These are phyloP conservation scores for Rosalia funebris DNA, from an alignment of 2,888 invertebrate genomes.

Conservation along the genomic window DNA sequence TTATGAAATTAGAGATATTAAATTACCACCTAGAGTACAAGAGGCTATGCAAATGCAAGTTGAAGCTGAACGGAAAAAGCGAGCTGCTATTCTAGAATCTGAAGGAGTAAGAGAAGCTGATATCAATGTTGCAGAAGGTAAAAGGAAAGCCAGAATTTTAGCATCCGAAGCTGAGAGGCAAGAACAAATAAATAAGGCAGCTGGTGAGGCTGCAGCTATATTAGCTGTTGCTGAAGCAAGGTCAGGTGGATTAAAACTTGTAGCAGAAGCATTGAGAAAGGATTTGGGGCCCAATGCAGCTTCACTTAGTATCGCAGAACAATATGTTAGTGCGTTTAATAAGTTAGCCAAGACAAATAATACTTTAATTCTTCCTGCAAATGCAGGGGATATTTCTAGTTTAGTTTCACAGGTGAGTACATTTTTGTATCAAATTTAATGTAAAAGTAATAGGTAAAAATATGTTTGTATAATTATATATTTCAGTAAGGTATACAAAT, in stretches of 20 bases:
- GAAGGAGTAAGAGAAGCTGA: conserved; percentile 93
- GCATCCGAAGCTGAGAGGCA: conserved; percentile 94
- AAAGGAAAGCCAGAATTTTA: conserved; percentile 88
- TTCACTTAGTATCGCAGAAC: conserved; percentile 90
- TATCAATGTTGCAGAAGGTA: conserved; percentile 98
- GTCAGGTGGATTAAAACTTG: conserved; percentile 81
- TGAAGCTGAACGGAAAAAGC: conserved; percentile 95
- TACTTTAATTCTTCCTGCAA: conserved; percentile 92
- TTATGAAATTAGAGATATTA: conserved; percentile 93
- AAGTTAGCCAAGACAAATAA: conserved; percentile 93
- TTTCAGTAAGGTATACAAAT: too few relatives aligned
- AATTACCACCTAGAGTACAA: conserved; percentile 88
- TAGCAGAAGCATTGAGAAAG: conserved; percentile 74
- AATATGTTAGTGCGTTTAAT: conserved; percentile 94
- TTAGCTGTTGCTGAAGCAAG: conserved; percentile 91
- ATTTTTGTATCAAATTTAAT: too few relatives aligned
- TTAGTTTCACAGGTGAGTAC: conserved; percentile 80
- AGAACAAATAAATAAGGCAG: conserved; percentile 94
- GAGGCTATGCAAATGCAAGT: conserved; percentile 99
- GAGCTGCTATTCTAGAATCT: conserved; percentile 96
- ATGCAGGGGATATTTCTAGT: conserved; percentile 82
- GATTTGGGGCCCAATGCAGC: conserved; percentile 87
- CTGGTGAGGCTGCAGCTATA: conserved; percentile 92
- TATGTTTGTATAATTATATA: too few relatives aligned
- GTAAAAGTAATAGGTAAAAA: too few relatives aligned